Evolutionary conservation across 2,113 vertebrate species (phyloP), one percentile per base, ranked within the genome.

Genomic region (Rhynchomys soricoides): DNA sequence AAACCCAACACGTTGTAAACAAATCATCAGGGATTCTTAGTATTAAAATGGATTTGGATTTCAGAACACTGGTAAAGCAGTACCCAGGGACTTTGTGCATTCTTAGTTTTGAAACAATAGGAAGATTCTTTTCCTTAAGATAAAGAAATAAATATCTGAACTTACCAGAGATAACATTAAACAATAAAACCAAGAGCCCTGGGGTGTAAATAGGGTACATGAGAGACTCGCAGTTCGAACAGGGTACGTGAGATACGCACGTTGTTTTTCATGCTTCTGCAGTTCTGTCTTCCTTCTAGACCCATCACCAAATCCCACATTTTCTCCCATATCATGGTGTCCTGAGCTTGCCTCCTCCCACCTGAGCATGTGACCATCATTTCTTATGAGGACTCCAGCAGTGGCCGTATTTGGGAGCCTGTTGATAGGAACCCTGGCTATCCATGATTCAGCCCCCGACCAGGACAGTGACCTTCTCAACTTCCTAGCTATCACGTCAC

Each of bases 121-220:
- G 19, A 16, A 45, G 55, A 74, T 92, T 88, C n/a, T 68, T 34
- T 37, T 17, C 19, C 90, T 94, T 89, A 59, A 55, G 26, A 48
- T 91, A 37, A 83, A 85, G 85, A 82, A 6, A 79, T 79, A 86
- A 81, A 40, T 79, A 29, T n/a, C 52, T 75, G 66, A 82, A 95
- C 79, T 31, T 10, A 55, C 2, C 24, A 31, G 52, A 82, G 66
- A 48, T 8, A 81, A 13, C 15, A 74, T 22, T 45, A 37, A 52
- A 3, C 2, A 19, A 89, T 50, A 77, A 90, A 97, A 26, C 21
- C 34, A 79, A 73, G 26, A 34, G 43, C 4, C 3, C 5, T n/a
- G 19, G 11, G 9, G 3, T 87, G 74, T 22, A 71, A 91, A 17
- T 5, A 52, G 19, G 34, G 31, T 16, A 5, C 1, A 1, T 3